Evolutionary conservation across 2,888 invertebrate species (phyloP), one percentile per base, ranked within the genome.

Genomic region (Himalopsyche kuldschensis): DNA sequence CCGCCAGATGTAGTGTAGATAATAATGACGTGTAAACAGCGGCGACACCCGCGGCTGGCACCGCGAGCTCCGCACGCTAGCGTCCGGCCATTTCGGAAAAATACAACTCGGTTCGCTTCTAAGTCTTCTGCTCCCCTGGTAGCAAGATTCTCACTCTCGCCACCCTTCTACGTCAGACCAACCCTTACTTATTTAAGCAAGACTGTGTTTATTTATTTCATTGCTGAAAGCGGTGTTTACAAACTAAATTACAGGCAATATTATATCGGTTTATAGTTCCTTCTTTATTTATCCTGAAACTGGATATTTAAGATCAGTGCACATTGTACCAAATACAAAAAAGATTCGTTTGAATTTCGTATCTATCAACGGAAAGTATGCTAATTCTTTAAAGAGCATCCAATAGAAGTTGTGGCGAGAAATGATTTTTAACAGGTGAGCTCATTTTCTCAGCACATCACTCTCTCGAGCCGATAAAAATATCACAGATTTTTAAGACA

Each of bases 21-120:
- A 82, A 84, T 84, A 81, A 81, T 84, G 82, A 84, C 85, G 84
- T 84, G 85, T 84, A 84, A 82, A 81, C 82, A 84, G 77, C 79
- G 78, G 84, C 83, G 86, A 86, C 84, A 84, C 81, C 55, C 81
- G 85, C 79, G 83, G 80, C 83, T 83, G 83, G 83, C 83, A 83
- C 83, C 77, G 77, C 35, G 17, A 31, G 83, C 63, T 8, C 80
- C 30, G 77, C 83, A 80, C 83, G 83, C 83, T 80, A 80, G 46
- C 83, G 80, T 78, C 80, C 76, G 76, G 83, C 77, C 55, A 15
- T 55, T 55, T 24, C 20, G 55, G 55, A 55, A 55, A 55, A 55
- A 55, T 55, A 55, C 24, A 55, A 10, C 55, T 55, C 20, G 20
- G 20, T 55, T 55, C 55, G 55, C 55, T 55, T 55, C 55, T 55